Evolutionary conservation across 2,113 vertebrate species (phyloP).

Genomic region (Cygnus atratus): DNA sequence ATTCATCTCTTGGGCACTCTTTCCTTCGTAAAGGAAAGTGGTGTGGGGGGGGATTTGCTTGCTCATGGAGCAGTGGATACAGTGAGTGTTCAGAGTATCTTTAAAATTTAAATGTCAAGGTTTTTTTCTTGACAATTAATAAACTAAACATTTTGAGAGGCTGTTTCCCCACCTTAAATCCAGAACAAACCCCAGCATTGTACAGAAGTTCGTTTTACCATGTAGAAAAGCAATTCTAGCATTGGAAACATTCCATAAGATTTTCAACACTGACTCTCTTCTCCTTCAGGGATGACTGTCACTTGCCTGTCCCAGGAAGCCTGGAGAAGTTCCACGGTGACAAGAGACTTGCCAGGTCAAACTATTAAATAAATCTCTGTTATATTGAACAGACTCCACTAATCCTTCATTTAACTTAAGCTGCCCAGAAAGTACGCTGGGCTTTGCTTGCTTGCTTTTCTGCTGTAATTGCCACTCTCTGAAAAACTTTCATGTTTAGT

Average conservation of each 20-base stretch:
- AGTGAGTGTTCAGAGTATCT: constrained; percentile 36
- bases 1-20: constrained; percentile 69
- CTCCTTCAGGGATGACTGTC: constrained; percentile 10
- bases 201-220: neutral
- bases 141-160: constrained; percentile 36
- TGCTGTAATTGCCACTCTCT: neutral
- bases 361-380: constrained; percentile 31
- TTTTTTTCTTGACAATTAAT: constrained; percentile 41
- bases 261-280: neutral
- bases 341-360: constrained; percentile 15
- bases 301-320: constrained; percentile 32
- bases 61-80: constrained; percentile 12
- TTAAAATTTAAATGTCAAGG: constrained; percentile 65
- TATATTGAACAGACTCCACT: neutral
- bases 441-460: neutral
- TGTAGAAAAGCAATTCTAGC: neutral
- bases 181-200: neutral
- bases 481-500: neutral
- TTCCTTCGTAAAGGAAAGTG: constrained; percentile 18
- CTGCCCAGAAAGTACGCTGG: neutral
- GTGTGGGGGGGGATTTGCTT: constrained; percentile 42
- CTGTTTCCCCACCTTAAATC: neutral
- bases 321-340: constrained; percentile 17
- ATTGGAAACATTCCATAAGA: neutral
- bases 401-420: constrained; percentile 33